Percentiles rank a stretch among this genome's conserved stretches.
Conservation (phyloP, 2,797 vertebrate species). For the Bradypodion pumilum region DNA sequence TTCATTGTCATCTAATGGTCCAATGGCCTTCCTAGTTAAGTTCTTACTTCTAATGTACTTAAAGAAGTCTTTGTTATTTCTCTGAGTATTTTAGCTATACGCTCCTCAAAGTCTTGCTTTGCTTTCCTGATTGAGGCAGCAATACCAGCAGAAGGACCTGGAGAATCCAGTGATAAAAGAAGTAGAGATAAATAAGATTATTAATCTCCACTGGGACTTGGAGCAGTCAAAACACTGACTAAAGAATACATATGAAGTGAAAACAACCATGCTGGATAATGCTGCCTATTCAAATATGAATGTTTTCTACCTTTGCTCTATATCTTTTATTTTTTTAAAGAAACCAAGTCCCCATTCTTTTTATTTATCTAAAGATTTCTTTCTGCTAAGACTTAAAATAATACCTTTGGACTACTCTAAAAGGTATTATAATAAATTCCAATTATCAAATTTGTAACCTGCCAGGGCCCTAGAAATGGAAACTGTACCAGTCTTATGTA, state of each 20-base stretch:
- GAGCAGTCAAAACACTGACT: too few relatives aligned
- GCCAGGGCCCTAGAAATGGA: not conserved
- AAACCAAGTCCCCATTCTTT: not conserved
- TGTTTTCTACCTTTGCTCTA: not conserved
- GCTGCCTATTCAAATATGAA: not conserved
- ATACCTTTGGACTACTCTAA: not conserved
- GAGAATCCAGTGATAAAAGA: too few relatives aligned
- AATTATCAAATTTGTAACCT: not conserved
- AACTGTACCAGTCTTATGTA: not conserved
- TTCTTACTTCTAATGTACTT: too few relatives aligned
- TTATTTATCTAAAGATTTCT: not conserved
- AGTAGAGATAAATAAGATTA: too few relatives aligned
- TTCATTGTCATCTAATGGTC: too few relatives aligned
- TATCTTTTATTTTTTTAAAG: not conserved
- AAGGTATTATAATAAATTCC: not conserved
- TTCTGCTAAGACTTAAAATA: not conserved
- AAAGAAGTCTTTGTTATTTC: too few relatives aligned
- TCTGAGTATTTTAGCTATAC: too few relatives aligned
- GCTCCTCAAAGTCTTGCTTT: too few relatives aligned
- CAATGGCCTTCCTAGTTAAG: too few relatives aligned
- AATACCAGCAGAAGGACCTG: too few relatives aligned
- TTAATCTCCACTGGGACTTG: too few relatives aligned
- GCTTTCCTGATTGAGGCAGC: too few relatives aligned
- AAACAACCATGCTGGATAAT: not conserved
- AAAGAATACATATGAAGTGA: not conserved